phyloP scores from a whole-genome alignment of 2,888 invertebrate species.

The Amblyteles armatorius region DNA sequence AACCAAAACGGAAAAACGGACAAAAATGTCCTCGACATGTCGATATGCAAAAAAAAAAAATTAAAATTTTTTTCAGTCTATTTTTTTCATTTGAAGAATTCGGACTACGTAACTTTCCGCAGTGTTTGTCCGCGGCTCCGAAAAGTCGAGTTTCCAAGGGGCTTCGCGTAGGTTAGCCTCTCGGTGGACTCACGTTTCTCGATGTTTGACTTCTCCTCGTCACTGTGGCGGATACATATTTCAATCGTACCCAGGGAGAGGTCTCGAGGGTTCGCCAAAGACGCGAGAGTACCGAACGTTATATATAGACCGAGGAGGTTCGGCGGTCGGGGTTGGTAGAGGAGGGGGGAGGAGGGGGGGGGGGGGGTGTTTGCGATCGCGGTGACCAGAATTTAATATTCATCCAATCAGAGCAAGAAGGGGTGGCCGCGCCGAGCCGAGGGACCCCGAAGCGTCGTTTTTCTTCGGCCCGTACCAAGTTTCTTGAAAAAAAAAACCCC shows the following conservation, averaged over 20 bases:
- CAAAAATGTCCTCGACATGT: constrained; percentile 6
- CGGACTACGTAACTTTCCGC: constrained; percentile 71
- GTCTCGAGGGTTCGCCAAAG: constrained; percentile 71
- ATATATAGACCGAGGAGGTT: constrained; percentile 52
- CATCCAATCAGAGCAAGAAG: constrained; percentile 81
- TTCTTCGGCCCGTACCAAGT: not conserved
- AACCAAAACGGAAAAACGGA: not conserved
- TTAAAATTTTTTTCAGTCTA: not conserved
- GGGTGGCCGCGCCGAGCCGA: constrained; percentile 52
- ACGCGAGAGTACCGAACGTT: constrained; percentile 51
- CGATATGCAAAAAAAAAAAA: constrained; percentile 1
- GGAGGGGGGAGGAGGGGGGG: constrained; percentile 49
- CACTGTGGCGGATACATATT: constrained; percentile 81
- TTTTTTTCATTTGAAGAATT: constrained; percentile 69
- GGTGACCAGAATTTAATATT: constrained; percentile 84
- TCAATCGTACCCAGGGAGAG: constrained; percentile 77
- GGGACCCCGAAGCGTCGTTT: constrained; percentile 23
- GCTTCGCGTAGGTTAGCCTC: constrained; percentile 30
- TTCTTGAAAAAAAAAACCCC: constrained; percentile 65
- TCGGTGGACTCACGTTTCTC: constrained; percentile 75
- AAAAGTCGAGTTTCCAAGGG: constrained; percentile 33
- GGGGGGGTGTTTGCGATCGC: constrained; percentile 78
- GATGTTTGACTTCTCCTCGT: constrained; percentile 80
- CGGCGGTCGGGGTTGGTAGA: too few relatives aligned
- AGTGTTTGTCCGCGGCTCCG: constrained; percentile 14